These are phyloP conservation scores for Gryllus bimaculatus DNA, from an alignment of 1,140 invertebrate species.

Conservation along the genomic window DNA sequence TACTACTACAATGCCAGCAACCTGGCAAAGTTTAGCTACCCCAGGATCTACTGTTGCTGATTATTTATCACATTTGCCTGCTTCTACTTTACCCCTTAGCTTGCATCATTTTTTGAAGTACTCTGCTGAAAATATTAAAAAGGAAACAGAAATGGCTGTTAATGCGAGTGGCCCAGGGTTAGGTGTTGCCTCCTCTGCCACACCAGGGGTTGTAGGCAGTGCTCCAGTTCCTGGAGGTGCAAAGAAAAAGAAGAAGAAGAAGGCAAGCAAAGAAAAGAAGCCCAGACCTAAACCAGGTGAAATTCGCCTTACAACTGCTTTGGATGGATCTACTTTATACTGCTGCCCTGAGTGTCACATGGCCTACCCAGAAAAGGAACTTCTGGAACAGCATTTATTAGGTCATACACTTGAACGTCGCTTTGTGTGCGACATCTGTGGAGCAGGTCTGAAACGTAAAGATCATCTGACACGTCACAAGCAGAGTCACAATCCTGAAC, in stretches of 20 bases:
- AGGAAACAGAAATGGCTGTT: slow-evolving; percentile 39
- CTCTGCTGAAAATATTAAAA: slow-evolving; percentile 65
- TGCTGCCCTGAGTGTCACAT: slow-evolving; percentile 80
- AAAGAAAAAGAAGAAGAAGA: slow-evolving; percentile 80
- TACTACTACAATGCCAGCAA: slow-evolving; percentile 40
- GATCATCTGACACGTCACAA: slow-evolving; percentile 73
- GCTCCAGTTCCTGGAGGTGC: slow-evolving; percentile 32
- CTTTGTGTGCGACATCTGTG: slow-evolving; percentile 79
- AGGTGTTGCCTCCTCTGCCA: slow-evolving; percentile 40
- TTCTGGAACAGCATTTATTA: slow-evolving; percentile 69
- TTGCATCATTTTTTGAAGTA: slow-evolving; percentile 77
- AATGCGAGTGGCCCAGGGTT: slow-evolving; percentile 30
- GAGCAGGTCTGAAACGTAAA: slow-evolving; percentile 70
- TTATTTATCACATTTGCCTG: slow-evolving; percentile 64
- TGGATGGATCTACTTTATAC: slow-evolving; percentile 72
- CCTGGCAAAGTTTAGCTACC: slow-evolving; percentile 65
- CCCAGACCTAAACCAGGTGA: slow-evolving; percentile 70
- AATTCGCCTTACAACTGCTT: slow-evolving; percentile 66
- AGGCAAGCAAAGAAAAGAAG: slow-evolving; percentile 66
- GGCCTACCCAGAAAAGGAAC: slow-evolving; percentile 70
- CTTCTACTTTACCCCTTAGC: slow-evolving; percentile 63
- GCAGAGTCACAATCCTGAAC: slow-evolving; percentile 69
- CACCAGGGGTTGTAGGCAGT: slow-evolving; percentile 27
- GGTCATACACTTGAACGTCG: slow-evolving; percentile 69
- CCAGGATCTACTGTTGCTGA: slow-evolving; percentile 69